Evolutionary conservation across 2,888 invertebrate genomes (phyloP), one percentile per base, ranked within the genome.

Genomic region (Pristionchus entomophagus): DNA sequence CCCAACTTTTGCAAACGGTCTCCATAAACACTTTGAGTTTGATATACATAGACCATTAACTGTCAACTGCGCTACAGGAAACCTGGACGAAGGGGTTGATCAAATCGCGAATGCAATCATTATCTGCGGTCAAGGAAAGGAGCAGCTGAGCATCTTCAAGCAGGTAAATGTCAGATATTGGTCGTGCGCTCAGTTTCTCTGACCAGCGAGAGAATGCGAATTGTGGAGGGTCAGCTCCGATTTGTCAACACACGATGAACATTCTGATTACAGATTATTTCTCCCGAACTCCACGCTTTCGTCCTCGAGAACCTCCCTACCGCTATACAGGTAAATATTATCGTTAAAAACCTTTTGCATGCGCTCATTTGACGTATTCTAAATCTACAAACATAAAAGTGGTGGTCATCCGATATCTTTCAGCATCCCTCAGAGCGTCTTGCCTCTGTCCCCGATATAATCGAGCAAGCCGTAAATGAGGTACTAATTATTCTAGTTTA

Each of bases 51-150:
- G n/a, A n/a, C n/a, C n/a, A n/a, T n/a, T n/a, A n/a, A n/a, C n/a
- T n/a, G n/a, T n/a, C n/a, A 49, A 49, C 17, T 17, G 8, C 10
- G 17, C 6, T 90, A 56, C 89, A 94, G 94, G 94, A 89, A 94
- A 94, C 85, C 90, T 94, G 41, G 94, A 97, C 89, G 96, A 96
- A 73, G 99, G 97, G 56, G 97, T 98, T 83, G 97, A 98, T 94
- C 99, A 99, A 95, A 95, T 99, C 90, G 97, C 97, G 73, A 97
- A 97, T 94, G 99, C 99, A 14, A 97, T 99, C n/a, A 96, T 97
- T 4, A 97, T 99, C 41, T 99, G 99, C 94, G 98, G 97, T 22
- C 85, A 85, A 65, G 85, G 85, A 51, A 77, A 96, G 92, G 97
- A 97, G 94, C 95, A 98, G 84, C 95, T 98, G 82, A 96, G 96